Evolutionary conservation across 2,888 invertebrate species (phyloP), one percentile per base, ranked within the genome.

Genomic region (Odontothrips loti): DNA sequence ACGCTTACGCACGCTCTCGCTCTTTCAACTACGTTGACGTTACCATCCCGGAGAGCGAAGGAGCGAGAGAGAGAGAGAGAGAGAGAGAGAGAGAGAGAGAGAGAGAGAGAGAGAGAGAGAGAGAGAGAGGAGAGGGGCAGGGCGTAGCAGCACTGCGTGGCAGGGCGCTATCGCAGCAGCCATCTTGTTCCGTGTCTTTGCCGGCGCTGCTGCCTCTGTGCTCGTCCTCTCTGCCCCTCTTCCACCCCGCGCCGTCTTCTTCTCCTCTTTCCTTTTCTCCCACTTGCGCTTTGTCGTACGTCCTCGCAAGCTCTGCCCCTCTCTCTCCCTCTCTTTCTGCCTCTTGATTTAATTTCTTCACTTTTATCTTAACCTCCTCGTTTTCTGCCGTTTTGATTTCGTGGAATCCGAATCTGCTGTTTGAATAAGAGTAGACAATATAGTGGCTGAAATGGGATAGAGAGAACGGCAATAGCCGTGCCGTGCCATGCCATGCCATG

Each of bases 131-230:
- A 23, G 68, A 4, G 68, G 68, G 27, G 68, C 68, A 20, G n/a
- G 68, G 68, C 23, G 68, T 20, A 23, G 68, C 68, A 23, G n/a
- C 58, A 20, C 58, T 58, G 58, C 58, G 58, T 58, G n/a, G 58
- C 58, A 27, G 68, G 68, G 11, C 68, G 27, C 68, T 75, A 75
- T 75, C 68, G 68, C 68, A 11, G 68, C 68, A 75, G 68, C 68
- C 68, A 75, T 75, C 68, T 75, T 75, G 68, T 75, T 75, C 68
- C 68, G 68, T 75, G 68, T 75, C 68, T 75, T 75, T 75, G 68
- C 68, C 68, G 68, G 68, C 68, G 68, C 68, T 75, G 27, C 58
- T 58, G 58, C n/a, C 68, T 27, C 27, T 43, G 34, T 43, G 34
- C 34, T 43, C 34, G 34, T 43, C 34, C 34, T 27, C 68, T 27